Conservation (phyloP, 2,113 vertebrate species). For the Cheilinus undulatus region DNA sequence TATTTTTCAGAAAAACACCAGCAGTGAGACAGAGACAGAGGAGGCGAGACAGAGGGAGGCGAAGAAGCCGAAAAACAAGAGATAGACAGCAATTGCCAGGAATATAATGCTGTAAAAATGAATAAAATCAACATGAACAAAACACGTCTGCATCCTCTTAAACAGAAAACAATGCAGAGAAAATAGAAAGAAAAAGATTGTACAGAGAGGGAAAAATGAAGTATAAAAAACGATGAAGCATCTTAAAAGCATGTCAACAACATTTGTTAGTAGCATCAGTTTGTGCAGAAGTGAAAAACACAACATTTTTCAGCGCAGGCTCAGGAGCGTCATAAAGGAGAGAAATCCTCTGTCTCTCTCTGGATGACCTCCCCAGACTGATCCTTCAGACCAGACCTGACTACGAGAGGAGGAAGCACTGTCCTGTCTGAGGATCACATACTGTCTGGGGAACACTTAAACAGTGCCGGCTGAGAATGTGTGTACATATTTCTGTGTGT, state of each 20-base stretch:
- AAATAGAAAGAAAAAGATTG: slow-evolving; percentile 18
- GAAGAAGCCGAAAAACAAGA: slow-evolving; percentile 46
- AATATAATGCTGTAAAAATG: slow-evolving; percentile 21
- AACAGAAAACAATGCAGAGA: slow-evolving; percentile 8
- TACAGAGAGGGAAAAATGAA: slow-evolving; percentile 5
- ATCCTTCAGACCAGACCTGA: slow-evolving; percentile 75
- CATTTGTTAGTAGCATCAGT: slow-evolving; percentile 73
- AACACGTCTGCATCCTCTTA: background rate
- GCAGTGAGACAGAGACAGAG: slow-evolving; percentile 57
- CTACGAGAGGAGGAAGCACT: slow-evolving; percentile 69
- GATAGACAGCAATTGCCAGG: slow-evolving; percentile 13
- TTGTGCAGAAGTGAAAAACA: slow-evolving; percentile 39
- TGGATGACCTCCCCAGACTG: slow-evolving; percentile 77
- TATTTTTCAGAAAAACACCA: slow-evolving; percentile 90
- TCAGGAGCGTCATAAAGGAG: slow-evolving; percentile 73
- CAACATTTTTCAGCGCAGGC: slow-evolving; percentile 53
- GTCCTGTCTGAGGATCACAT: slow-evolving; percentile 80
- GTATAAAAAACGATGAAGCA: slow-evolving; percentile 24
- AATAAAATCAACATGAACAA: background rate
- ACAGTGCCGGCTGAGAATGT: slow-evolving; percentile 70
- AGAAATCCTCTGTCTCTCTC: slow-evolving; percentile 58
- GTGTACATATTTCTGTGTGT: slow-evolving; percentile 6
- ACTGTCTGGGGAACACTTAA: slow-evolving; percentile 78
- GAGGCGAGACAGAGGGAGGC: slow-evolving; percentile 47
- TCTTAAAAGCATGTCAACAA: slow-evolving; percentile 68